Percentiles rank a stretch among this genome's conserved stretches.
phyloP scores from a whole-genome alignment of 2,113 vertebrate species.

The Burhinus oedicnemus region DNA sequence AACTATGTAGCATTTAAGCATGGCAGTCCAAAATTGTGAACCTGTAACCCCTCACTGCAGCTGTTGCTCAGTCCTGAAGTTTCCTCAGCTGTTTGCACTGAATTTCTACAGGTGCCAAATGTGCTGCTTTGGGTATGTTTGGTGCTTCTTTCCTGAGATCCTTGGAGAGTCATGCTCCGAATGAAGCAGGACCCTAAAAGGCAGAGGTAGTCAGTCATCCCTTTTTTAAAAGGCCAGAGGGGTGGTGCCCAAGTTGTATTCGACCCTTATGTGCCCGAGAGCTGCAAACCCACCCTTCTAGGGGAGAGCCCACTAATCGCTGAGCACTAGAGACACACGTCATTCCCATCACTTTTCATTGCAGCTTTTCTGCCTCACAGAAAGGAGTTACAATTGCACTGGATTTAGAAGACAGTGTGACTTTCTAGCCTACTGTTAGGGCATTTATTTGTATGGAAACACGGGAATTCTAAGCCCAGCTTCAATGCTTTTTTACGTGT shows the following conservation, averaged over 20 bases:
- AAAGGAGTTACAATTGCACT: background rate
- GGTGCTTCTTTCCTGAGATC: background rate
- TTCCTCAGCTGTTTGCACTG: slow-evolving; percentile 48
- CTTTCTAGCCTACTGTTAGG: background rate
- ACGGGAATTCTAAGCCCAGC: background rate
- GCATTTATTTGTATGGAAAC: background rate
- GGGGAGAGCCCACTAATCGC: background rate
- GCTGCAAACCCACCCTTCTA: background rate
- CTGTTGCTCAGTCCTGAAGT: slow-evolving; percentile 33
- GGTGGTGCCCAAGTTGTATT: background rate
- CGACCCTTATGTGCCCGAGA: background rate
- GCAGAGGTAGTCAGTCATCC: background rate
- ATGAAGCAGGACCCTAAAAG: background rate
- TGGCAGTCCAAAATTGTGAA: slow-evolving; percentile 23
- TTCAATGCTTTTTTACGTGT: background rate
- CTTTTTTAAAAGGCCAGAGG: background rate
- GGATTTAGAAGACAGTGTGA: background rate
- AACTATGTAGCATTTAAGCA: background rate
- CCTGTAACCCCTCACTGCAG: slow-evolving; percentile 39
- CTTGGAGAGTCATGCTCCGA: background rate
- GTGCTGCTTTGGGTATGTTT: background rate
- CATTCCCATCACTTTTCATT: background rate
- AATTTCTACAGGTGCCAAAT: slow-evolving; percentile 46
- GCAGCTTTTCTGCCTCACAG: background rate
- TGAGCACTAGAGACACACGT: background rate